Percentiles rank a stretch among this genome's conserved stretches.
phyloP scores from a whole-genome alignment of 2,113 vertebrate species.

The Riparia riparia region DNA sequence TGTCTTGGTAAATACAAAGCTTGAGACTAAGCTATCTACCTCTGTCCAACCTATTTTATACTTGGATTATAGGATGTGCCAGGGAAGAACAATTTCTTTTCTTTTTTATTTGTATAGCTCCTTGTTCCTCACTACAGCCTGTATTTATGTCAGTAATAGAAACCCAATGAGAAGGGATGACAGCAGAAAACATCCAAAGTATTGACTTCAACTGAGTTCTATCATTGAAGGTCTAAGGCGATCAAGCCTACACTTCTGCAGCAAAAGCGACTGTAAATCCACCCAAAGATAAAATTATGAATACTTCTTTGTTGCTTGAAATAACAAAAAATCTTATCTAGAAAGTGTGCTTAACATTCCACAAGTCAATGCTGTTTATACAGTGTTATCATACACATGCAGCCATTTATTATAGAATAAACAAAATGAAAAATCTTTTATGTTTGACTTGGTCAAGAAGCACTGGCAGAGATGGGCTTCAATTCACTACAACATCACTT shows the following conservation, averaged over 20 bases:
- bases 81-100: background rate
- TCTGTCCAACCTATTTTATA: background rate
- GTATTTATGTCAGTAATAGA: background rate
- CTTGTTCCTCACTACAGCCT: background rate
- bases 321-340: background rate
- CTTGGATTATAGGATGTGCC: background rate
- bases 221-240: background rate
- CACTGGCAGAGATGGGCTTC: background rate
- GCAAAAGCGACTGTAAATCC: background rate
- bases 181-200: background rate
- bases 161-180: background rate
- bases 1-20: background rate
- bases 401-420: constrained; percentile 1
- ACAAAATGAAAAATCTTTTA: background rate
- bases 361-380: background rate
- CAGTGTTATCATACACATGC: background rate
- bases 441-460: background rate
- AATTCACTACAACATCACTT: background rate
- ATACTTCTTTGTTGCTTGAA: background rate
- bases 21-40: background rate
- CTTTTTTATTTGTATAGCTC: background rate
- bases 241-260: background rate
- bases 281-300: background rate
- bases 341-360: background rate
- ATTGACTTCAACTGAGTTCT: background rate